A percentile compares a stretch with the other conserved stretches of the same genome.
phyloP scores from a whole-genome alignment of 2,113 vertebrate species.

The Setophaga coronata region DNA sequence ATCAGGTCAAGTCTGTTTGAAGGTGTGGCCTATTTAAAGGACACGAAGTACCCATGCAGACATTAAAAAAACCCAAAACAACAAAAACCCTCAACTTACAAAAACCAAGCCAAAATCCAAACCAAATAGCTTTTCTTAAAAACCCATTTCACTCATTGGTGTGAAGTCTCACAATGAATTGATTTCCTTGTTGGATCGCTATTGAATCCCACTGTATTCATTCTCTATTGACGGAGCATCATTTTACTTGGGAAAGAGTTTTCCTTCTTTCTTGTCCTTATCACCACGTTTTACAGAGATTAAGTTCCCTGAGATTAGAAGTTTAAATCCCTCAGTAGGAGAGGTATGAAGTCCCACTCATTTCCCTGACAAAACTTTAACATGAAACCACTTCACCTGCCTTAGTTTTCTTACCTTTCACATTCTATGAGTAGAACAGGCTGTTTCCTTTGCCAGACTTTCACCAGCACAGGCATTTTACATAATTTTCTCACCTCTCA shows the following conservation, averaged over 20 bases:
- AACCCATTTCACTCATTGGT: neutral
- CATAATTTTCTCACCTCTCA: neutral
- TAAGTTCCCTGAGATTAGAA: neutral
- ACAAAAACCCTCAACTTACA: fast-evolving
- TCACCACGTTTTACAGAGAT: neutral
- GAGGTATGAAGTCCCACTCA: neutral
- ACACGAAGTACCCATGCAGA: neutral
- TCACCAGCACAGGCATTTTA: neutral
- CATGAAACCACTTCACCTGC: neutral
- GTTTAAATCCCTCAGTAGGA: neutral
- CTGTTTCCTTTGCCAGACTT: neutral
- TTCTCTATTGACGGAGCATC: neutral
- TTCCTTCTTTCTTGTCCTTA: neutral
- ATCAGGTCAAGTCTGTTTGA: neutral
- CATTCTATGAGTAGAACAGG: neutral
- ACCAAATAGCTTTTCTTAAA: neutral
- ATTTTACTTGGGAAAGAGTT: neutral
- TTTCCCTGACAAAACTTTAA: neutral
- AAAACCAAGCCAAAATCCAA: neutral
- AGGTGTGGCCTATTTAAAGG: neutral
- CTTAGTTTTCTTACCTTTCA: neutral
- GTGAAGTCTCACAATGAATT: neutral
- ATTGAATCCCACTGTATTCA: neutral
- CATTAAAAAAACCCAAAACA: neutral
- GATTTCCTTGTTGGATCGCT: neutral